Evolutionary conservation across 2,113 vertebrate species (phyloP).

Genomic region (Helogale parvula): DNA sequence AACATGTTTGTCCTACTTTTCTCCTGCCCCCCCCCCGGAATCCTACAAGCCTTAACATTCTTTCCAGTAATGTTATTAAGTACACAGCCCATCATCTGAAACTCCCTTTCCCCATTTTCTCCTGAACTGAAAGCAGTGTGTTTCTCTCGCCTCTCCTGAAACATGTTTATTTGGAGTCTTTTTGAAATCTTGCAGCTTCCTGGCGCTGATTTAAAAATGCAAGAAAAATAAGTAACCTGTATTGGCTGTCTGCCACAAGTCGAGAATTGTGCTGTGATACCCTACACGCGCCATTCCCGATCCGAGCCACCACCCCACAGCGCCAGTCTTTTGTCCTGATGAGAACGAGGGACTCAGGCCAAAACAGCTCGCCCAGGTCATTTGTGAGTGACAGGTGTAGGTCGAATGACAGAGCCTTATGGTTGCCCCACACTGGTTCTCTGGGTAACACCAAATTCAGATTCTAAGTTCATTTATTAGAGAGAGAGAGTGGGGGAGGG

Average conservation of each 20-base stretch:
- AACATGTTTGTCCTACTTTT: constrained; percentile 71
- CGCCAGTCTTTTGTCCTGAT: background rate
- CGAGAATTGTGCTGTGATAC: background rate
- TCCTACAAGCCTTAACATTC: background rate
- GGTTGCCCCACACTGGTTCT: fast-evolving
- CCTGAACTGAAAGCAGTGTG: background rate
- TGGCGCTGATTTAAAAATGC: constrained; percentile 28
- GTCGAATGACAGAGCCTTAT: background rate
- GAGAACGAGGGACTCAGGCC: background rate
- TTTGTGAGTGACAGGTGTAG: background rate
- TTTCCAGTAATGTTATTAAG: constrained; percentile 2
- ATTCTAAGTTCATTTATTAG: too few relatives aligned
- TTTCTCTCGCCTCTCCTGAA: background rate
- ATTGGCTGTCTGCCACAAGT: background rate
- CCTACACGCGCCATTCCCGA: background rate
- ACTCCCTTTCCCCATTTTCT: background rate
- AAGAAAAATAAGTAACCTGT: background rate
- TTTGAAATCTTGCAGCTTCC: constrained; percentile 61
- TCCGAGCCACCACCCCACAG: fast-evolving
- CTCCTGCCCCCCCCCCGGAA: background rate
- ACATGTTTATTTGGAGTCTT: constrained; percentile 59
- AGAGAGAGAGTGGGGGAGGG: too few relatives aligned
- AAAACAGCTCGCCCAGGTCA: background rate
- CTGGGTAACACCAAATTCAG: fast-evolving
- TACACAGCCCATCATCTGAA: constrained; percentile 44